Percentiles rank a stretch among this genome's conserved stretches.
Conservation (phyloP, 1,140 invertebrate species). For the Calliphora vicina region DNA sequence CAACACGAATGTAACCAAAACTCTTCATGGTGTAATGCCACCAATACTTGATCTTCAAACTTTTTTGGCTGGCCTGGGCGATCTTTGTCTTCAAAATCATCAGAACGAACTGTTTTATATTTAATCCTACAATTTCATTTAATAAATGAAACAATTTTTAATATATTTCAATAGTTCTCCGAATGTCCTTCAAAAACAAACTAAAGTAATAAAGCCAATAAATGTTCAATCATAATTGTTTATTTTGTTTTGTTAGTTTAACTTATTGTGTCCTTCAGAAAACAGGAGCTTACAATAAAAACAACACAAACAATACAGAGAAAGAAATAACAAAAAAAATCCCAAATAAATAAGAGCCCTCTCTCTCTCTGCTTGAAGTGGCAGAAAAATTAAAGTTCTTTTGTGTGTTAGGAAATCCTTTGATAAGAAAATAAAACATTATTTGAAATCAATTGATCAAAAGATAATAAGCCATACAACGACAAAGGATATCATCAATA, state of each 20-base stretch:
- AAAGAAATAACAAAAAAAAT: not conserved
- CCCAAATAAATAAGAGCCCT: not conserved
- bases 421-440: not conserved
- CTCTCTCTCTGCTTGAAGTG: not conserved
- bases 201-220: not conserved
- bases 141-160: no score
- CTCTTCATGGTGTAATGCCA: no score
- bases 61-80: no score
- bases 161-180: no score
- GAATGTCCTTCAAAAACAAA: no score
- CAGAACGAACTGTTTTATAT: no score
- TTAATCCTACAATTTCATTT: no score
- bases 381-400: not conserved
- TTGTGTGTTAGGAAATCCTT: not conserved
- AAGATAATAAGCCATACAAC: not conserved
- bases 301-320: not conserved
- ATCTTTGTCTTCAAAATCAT: no score
- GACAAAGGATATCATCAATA: not conserved
- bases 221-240: not conserved
- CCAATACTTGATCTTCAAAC: no score
- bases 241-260: not conserved
- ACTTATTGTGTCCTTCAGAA: not conserved
- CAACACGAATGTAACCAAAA: no score
- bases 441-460: not conserved
- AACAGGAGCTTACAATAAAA: not conserved